Conservation (phyloP, 2,888 invertebrate genomes). For the Loripinus fragilis region DNA sequence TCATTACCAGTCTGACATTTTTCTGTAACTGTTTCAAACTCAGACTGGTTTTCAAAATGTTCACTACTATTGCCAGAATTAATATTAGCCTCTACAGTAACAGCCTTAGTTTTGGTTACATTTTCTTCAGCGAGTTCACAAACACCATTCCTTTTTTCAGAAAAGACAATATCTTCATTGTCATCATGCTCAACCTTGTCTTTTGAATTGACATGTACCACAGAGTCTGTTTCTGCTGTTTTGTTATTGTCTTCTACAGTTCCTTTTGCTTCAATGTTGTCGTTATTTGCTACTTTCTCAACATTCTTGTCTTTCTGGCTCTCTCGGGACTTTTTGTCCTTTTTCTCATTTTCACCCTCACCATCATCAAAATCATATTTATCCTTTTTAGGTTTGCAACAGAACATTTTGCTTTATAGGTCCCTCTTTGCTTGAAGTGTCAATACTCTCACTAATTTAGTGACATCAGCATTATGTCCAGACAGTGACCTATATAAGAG, state of each 20-base stretch:
- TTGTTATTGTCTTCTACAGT: not conserved
- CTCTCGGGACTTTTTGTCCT: conserved; percentile 12
- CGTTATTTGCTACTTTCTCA: not conserved
- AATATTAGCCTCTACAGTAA: not conserved
- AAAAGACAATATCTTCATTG: not conserved
- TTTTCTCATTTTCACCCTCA: conserved; percentile 16
- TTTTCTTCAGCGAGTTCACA: not conserved
- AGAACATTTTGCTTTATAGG: conserved; percentile 45
- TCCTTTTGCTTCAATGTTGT: not conserved
- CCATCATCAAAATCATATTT: conserved; percentile 38
- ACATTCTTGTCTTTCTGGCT: conserved; percentile 14
- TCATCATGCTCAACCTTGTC: not conserved
- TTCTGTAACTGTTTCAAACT: too few relatives aligned
- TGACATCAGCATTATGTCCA: too few relatives aligned
- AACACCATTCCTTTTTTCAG: too few relatives aligned
- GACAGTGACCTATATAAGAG: too few relatives aligned
- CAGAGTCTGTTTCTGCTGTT: not conserved
- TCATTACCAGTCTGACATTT: too few relatives aligned
- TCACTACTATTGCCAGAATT: not conserved
- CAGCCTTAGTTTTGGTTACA: not conserved
- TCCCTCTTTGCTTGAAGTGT: too few relatives aligned
- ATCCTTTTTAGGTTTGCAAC: conserved; percentile 36
- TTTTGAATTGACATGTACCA: not conserved
- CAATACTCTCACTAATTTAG: too few relatives aligned
- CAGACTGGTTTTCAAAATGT: too few relatives aligned